A percentile compares a stretch with the other conserved stretches of the same genome.
phyloP scores from a whole-genome alignment of 2,888 invertebrate species.

The Megastigmus dorsalis region DNA sequence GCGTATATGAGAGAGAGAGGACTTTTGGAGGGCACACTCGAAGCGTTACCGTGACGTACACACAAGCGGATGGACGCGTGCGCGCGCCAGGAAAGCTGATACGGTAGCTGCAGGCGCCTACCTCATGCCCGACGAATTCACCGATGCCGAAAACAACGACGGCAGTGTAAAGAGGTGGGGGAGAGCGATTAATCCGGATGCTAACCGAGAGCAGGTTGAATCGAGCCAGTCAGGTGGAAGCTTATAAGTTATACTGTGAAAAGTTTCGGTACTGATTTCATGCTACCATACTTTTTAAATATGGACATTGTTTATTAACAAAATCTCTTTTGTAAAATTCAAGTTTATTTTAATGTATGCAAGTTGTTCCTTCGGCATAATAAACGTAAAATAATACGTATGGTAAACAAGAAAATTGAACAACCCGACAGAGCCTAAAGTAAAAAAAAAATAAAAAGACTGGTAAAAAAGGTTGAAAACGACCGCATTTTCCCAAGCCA shows the following conservation, averaged over 20 bases:
- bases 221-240: too few species aligned
- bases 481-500: conserved; percentile 9
- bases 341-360: too few species aligned
- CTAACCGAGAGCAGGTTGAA: too few species aligned
- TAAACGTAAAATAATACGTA: conserved; percentile 11
- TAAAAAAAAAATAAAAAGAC: too few species aligned
- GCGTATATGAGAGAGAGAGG: conserved; percentile 61
- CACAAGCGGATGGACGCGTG: too few species aligned
- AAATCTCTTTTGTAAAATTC: too few species aligned
- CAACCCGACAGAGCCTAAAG: background rate
- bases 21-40: conserved; percentile 70
- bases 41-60: conserved; percentile 71
- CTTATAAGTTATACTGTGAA: too few species aligned
- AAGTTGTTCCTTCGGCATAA: background rate
- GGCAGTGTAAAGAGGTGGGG: background rate
- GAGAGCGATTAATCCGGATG: too few species aligned
- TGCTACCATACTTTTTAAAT: too few species aligned
- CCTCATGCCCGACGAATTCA: background rate
- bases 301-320: too few species aligned
- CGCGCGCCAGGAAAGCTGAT: conserved; percentile 49
- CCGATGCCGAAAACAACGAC: background rate
- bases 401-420: conserved; percentile 1
- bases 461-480: background rate
- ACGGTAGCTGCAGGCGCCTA: background rate
- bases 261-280: too few species aligned